Conservation (phyloP, 2,797 vertebrate species). For the Malurus splendens region DNA sequence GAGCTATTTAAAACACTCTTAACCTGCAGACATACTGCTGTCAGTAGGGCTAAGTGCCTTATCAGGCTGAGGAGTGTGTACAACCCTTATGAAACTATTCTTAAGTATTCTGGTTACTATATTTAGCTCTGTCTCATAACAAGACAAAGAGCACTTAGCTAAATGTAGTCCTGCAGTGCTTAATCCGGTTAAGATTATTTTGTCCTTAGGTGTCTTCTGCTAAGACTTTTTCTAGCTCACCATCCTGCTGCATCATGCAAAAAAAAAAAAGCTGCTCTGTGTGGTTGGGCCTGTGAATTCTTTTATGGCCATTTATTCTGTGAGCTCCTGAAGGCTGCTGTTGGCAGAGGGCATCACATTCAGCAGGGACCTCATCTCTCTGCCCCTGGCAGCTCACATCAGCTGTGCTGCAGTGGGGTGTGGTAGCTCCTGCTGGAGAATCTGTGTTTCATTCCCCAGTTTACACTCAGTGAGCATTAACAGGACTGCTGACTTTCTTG, state of each 20-base stretch:
- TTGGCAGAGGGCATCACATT: neutral
- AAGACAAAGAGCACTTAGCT: constrained; percentile 57
- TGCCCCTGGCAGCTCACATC: neutral
- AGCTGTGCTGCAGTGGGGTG: neutral
- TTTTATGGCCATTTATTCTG: neutral
- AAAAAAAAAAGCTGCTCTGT: neutral
- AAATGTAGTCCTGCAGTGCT: constrained; percentile 41
- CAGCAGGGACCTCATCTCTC: neutral
- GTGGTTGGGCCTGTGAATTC: neutral
- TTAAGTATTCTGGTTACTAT: constrained; percentile 50
- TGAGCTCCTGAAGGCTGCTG: neutral
- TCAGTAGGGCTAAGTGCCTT: constrained; percentile 49
- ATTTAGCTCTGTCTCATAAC: constrained; percentile 52
- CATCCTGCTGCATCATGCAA: constrained; percentile 53
- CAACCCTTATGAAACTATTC: constrained; percentile 59
- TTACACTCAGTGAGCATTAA: neutral
- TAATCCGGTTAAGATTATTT: constrained; percentile 63
- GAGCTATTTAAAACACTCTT: constrained; percentile 36
- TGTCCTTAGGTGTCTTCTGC: constrained; percentile 49
- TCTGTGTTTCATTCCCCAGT: neutral
- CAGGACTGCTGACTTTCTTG: neutral
- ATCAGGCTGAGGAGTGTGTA: constrained; percentile 24
- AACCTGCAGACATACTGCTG: constrained; percentile 32
- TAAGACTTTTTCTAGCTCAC: constrained; percentile 29
- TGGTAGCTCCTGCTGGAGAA: neutral